Evolutionary conservation across 2,888 invertebrate species (phyloP).

Genomic region (Platerodrilus igneus): DNA sequence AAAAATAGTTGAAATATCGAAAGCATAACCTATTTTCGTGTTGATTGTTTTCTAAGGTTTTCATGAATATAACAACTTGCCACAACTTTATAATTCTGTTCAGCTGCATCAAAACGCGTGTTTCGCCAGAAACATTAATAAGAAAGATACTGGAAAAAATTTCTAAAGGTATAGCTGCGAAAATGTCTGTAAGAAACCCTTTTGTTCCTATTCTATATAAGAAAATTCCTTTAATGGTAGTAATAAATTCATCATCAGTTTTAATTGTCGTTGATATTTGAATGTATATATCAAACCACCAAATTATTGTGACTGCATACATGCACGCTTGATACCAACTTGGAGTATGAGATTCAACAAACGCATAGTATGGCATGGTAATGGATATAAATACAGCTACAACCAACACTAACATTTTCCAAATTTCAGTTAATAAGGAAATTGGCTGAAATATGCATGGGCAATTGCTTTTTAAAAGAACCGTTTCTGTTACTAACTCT

Average conservation of each 20-base stretch:
- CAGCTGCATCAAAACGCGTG: conserved; percentile 13
- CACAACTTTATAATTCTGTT: conserved; percentile 25
- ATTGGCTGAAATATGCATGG: conserved; percentile 24
- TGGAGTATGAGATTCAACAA: conserved; percentile 10
- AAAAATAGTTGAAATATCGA: conserved; percentile 13
- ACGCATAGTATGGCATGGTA: conserved; percentile 19
- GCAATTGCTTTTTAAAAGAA: conserved; percentile 23
- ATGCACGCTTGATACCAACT: conserved; percentile 4
- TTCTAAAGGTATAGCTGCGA: conserved; percentile 24
- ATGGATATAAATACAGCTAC: conserved; percentile 10
- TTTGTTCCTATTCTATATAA: conserved; percentile 12
- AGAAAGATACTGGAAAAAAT: conserved; percentile 19
- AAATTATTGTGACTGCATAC: conserved; percentile 11
- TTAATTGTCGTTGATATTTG: conserved; percentile 21
- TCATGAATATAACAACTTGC: conserved; percentile 13
- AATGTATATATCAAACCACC: conserved; percentile 20
- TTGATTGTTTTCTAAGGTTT: conserved; percentile 11
- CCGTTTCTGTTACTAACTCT: conserved; percentile 21
- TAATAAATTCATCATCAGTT: conserved; percentile 13
- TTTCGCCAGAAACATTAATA: conserved; percentile 5
- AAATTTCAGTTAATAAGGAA: conserved; percentile 15
- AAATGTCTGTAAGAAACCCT: conserved; percentile 19
- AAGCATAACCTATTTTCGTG: conserved; percentile 12
- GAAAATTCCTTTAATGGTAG: conserved; percentile 17
- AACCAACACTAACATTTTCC: conserved; percentile 14